phyloP scores from a whole-genome alignment of 2,797 vertebrate species.

The Nannoperca australis region DNA sequence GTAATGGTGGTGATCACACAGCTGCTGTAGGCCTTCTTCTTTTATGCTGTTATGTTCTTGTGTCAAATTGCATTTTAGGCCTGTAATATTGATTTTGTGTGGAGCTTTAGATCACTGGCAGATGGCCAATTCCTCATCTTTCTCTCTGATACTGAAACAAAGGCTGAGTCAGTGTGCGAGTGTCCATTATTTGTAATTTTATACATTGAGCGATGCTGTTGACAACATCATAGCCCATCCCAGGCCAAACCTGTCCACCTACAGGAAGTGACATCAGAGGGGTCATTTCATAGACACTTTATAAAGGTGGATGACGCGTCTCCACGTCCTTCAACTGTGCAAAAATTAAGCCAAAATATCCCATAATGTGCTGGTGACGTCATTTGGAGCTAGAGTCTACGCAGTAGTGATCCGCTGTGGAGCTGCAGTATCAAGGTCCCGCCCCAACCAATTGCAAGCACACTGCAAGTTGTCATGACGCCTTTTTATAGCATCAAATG shows the following conservation, averaged over 20 bases:
- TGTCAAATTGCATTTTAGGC: constrained; percentile 61
- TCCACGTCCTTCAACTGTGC: no score
- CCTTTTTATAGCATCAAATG: no score
- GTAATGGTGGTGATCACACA: constrained; percentile 33
- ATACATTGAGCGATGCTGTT: constrained; percentile 22
- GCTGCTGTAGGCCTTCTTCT: constrained; percentile 44
- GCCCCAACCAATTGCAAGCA: no score
- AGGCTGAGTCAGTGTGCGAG: constrained; percentile 8
- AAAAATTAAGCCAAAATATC: no score
- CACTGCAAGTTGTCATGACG: no score
- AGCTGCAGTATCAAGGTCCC: no score
- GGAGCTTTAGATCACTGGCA: constrained; percentile 59
- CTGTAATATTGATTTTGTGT: constrained; percentile 68
- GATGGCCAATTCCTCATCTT: constrained; percentile 47
- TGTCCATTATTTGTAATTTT: constrained; percentile 53
- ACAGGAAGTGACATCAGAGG: not conserved
- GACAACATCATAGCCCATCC: not conserved
- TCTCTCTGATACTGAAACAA: constrained; percentile 33
- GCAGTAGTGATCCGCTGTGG: no score
- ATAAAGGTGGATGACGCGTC: no score
- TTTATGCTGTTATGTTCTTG: constrained; percentile 56
- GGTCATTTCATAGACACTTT: not conserved
- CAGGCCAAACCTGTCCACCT: not conserved
- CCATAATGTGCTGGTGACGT: no score
- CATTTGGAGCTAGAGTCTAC: no score